A percentile compares a stretch with the other conserved stretches of the same genome.
phyloP scores from a whole-genome alignment of 2,113 vertebrate species.

The Dasyornis broadbenti region DNA sequence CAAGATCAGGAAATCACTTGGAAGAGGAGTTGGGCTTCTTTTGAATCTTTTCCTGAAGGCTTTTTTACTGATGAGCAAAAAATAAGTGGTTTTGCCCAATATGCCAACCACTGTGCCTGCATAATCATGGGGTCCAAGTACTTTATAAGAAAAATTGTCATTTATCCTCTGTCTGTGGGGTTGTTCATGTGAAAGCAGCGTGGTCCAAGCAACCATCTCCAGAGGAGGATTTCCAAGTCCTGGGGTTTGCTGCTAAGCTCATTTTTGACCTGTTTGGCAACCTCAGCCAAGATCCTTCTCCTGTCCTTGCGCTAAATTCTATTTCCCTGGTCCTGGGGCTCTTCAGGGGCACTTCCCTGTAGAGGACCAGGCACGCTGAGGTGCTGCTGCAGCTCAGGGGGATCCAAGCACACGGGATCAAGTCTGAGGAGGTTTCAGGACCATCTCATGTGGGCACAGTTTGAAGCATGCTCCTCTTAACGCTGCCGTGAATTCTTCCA shows the following conservation, averaged over 20 bases:
- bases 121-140: neutral
- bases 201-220: neutral
- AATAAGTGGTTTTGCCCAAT: neutral
- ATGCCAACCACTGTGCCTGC: neutral
- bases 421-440: neutral
- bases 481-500: neutral
- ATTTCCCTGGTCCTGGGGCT: neutral
- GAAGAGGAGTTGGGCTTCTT: neutral
- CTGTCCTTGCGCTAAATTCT: neutral
- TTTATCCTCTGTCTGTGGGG: neutral
- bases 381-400: neutral
- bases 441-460: rapidly evolving
- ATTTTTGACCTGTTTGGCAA: neutral
- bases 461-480: neutral
- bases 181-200: neutral
- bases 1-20: neutral
- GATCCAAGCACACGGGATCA: rapidly evolving
- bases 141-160: neutral
- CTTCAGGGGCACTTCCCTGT: neutral
- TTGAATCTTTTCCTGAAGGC: neutral
- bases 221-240: neutral
- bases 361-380: neutral
- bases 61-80: neutral
- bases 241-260: neutral
- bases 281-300: neutral